Evolutionary conservation across 2,797 vertebrate genomes (phyloP).

Genomic region (Sebastes kiyomatsui): DNA sequence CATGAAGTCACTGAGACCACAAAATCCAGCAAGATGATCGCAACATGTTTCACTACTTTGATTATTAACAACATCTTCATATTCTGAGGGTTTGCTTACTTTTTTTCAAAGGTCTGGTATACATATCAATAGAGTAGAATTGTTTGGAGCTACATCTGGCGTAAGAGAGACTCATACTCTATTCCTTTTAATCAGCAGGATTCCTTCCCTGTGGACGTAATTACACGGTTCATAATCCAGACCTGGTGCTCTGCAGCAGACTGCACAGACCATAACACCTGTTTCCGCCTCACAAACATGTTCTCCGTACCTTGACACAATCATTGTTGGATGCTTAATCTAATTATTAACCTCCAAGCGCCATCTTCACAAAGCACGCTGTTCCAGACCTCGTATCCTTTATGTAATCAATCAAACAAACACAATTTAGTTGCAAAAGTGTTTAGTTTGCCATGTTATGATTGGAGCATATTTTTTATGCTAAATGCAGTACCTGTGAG

Average conservation of each 20-base stretch:
- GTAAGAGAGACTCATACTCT: conserved; percentile 50
- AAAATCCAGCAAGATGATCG: not conserved
- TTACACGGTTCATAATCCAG: conserved; percentile 68
- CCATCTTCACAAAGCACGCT: not conserved
- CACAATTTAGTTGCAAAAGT: not conserved
- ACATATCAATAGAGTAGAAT: conserved; percentile 16
- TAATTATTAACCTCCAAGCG: conserved; percentile 20
- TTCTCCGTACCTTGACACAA: conserved; percentile 3
- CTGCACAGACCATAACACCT: conserved; percentile 19
- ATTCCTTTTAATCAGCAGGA: conserved; percentile 71
- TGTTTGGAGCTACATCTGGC: conserved; percentile 30
- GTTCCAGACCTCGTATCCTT: not conserved
- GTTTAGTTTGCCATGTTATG: too few relatives aligned
- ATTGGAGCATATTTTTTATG: too few relatives aligned
- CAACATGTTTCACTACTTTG: not conserved
- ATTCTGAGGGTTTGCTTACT: not conserved
- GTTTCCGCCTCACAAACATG: conserved; percentile 33
- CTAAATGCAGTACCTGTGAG: too few relatives aligned
- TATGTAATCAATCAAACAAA: not conserved
- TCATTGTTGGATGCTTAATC: conserved; percentile 14
- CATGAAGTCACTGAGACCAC: not conserved
- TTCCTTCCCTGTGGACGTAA: conserved; percentile 69
- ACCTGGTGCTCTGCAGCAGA: conserved; percentile 38
- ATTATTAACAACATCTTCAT: not conserved
- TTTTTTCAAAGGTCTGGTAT: not conserved